A percentile compares a stretch with the other conserved stretches of the same genome.
Conservation (phyloP, 1,140 invertebrate genomes). For the Cyclina sinensis region DNA sequence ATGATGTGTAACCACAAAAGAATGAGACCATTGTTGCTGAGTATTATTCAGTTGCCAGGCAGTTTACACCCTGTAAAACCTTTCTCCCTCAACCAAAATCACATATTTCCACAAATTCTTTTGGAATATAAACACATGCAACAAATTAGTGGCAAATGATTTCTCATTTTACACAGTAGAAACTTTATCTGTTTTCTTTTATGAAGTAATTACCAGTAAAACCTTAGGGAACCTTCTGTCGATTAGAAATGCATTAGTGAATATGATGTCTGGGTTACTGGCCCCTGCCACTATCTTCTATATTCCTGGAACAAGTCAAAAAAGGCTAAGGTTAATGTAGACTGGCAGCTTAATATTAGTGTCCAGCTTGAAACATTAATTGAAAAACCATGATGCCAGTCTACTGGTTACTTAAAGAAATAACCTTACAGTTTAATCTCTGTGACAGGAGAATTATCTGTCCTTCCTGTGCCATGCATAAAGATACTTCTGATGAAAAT, state of each 20-base stretch:
- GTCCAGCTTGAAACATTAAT: background rate
- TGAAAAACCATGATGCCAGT: background rate
- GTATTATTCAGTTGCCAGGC: too few relatives aligned
- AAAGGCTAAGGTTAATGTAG: too few relatives aligned
- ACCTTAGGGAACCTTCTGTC: conserved; percentile 5
- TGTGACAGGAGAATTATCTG: too few relatives aligned
- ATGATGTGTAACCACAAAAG: too few relatives aligned
- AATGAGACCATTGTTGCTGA: too few relatives aligned
- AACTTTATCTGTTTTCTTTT: conserved; percentile 71
- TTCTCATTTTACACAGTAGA: conserved; percentile 65
- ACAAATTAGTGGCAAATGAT: conserved; percentile 66
- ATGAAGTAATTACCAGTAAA: conserved; percentile 60
- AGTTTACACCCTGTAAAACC: background rate
- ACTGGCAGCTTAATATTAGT: conserved; percentile 2
- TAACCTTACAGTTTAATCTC: too few relatives aligned
- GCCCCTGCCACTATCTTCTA: too few relatives aligned
- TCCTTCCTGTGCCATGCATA: too few relatives aligned
- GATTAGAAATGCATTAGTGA: conserved; percentile 44
- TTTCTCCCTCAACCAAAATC: background rate
- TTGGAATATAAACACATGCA: conserved; percentile 55
- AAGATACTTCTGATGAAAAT: too few relatives aligned
- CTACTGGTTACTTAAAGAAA: too few relatives aligned
- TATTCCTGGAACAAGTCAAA: too few relatives aligned
- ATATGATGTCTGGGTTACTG: too few relatives aligned
- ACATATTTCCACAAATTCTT: conserved; percentile 30